Evolutionary conservation across 1,140 invertebrate species (phyloP).

Genomic region (Saccostrea cuccullata): DNA sequence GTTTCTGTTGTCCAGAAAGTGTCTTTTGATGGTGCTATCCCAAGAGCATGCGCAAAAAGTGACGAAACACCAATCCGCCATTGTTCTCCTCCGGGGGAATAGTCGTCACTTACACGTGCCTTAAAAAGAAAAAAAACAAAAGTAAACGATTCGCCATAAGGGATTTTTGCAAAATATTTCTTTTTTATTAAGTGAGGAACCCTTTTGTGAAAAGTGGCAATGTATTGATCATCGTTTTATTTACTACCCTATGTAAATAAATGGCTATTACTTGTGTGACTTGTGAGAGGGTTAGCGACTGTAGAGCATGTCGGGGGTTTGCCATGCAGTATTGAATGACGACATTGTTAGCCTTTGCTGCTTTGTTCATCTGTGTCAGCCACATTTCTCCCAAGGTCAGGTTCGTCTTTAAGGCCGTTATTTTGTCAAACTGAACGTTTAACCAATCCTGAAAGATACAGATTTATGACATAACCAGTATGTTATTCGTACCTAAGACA

Average conservation of each 20-base stretch:
- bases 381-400: constrained; percentile 57
- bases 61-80: constrained; percentile 74
- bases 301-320: constrained; percentile 58
- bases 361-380: constrained; percentile 64
- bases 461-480: not conserved
- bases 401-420: constrained; percentile 50
- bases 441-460: constrained; percentile 53
- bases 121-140: not conserved
- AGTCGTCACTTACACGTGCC: constrained; percentile 32
- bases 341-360: constrained; percentile 54
- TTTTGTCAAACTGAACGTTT: constrained; percentile 46
- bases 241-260: not conserved
- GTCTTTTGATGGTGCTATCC: constrained; percentile 74
- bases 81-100: constrained; percentile 55
- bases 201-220: too few species aligned
- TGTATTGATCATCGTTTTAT: too few species aligned
- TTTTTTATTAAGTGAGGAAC: too few species aligned
- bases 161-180: too few species aligned
- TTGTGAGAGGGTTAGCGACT: constrained; percentile 63
- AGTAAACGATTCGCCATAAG: not conserved
- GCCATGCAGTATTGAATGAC: constrained; percentile 69
- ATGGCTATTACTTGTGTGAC: constrained; percentile 65
- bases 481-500: not conserved
- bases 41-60: constrained; percentile 71
- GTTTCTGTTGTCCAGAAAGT: constrained; percentile 73